phyloP scores from a whole-genome alignment of 2,888 invertebrate species.

The Heliconius charithonia region DNA sequence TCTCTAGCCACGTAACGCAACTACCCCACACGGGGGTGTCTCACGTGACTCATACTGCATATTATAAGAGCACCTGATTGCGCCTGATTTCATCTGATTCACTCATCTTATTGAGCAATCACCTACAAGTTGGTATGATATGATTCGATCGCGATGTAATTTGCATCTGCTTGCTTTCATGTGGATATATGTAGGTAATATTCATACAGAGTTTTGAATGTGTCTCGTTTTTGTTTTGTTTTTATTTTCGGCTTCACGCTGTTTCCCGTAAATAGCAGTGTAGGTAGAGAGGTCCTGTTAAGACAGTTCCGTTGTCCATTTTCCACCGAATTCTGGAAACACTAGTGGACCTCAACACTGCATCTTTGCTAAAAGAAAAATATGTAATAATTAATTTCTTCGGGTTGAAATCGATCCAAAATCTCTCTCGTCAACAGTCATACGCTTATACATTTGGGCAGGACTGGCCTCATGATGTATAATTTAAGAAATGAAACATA shows the following conservation, averaged over 20 bases:
- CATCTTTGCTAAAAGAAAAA: too few relatives aligned
- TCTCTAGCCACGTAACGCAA: slow-evolving; percentile 59
- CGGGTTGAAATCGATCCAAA: too few relatives aligned
- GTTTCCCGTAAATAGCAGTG: too few relatives aligned
- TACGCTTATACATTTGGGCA: too few relatives aligned
- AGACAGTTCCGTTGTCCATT: too few relatives aligned
- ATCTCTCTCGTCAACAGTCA: too few relatives aligned
- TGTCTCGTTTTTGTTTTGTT: not conserved
- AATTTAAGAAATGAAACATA: too few relatives aligned
- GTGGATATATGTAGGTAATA: not conserved
- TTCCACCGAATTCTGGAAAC: too few relatives aligned
- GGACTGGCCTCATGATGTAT: too few relatives aligned
- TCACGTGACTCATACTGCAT: slow-evolving; percentile 49
- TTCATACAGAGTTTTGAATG: not conserved
- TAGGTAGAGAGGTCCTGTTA: too few relatives aligned
- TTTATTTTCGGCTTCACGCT: not conserved
- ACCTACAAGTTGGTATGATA: slow-evolving; percentile 36
- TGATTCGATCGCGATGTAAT: slow-evolving; percentile 14
- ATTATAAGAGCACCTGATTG: slow-evolving; percentile 78
- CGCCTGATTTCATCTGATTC: slow-evolving; percentile 78
- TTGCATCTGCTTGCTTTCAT: slow-evolving; percentile 7
- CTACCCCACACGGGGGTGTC: slow-evolving; percentile 55
- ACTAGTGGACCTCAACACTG: too few relatives aligned
- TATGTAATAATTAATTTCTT: too few relatives aligned
- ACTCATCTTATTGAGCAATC: slow-evolving; percentile 61